Conservation (phyloP, 1,140 invertebrate genomes). For the Drosophila sp. region DNA sequence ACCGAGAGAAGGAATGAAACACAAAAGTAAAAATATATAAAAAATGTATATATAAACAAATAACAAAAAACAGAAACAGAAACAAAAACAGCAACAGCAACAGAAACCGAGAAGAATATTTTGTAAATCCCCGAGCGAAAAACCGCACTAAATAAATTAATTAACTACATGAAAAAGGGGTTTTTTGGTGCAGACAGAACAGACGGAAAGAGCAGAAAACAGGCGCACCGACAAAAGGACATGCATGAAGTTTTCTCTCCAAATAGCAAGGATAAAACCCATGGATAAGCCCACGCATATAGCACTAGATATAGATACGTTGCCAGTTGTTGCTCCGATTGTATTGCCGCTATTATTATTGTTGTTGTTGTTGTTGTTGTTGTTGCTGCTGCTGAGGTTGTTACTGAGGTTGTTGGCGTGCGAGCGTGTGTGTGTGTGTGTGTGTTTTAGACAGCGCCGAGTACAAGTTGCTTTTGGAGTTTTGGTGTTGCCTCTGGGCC, state of each 20-base stretch:
- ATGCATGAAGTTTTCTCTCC: conserved; percentile 42
- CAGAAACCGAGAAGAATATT: conserved; percentile 60
- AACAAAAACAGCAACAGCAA: conserved; percentile 18
- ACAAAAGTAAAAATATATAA: conserved; percentile 20
- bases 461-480: conserved; percentile 61
- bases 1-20: conserved; percentile 12
- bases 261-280: conserved; percentile 31
- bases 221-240: conserved; percentile 42
- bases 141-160: conserved; percentile 78
- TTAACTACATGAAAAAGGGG: conserved; percentile 69
- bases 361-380: neutral
- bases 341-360: too few relatives aligned
- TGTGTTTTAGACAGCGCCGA: conserved; percentile 43
- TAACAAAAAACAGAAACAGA: conserved; percentile 37
- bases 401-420: conserved; percentile 3
- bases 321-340: conserved; percentile 19
- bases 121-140: conserved; percentile 73
- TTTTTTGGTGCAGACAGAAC: conserved; percentile 30
- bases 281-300: conserved; percentile 42
- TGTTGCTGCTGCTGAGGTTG: neutral
- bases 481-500: conserved; percentile 54
- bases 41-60: conserved; percentile 28
- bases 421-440: conserved; percentile 24
- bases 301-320: conserved; percentile 29
- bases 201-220: conserved; percentile 14